phyloP scores from a whole-genome alignment of 35 echinoderm and acorn worm species.

The Apostichopus californicus region DNA sequence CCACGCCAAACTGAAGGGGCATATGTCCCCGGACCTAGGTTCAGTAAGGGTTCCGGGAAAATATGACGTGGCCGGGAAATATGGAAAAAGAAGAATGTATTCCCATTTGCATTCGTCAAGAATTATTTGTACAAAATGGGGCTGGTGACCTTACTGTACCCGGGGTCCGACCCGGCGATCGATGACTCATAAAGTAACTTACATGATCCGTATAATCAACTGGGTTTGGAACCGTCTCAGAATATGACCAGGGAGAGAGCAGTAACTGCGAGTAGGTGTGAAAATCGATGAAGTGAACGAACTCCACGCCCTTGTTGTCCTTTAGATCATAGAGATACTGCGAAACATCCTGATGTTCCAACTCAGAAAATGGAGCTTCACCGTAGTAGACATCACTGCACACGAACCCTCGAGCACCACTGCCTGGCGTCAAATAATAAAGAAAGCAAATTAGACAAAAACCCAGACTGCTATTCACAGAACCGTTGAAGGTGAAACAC shows the following conservation, averaged over 20 bases:
- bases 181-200: not conserved
- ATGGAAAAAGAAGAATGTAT: too few species aligned
- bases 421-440: constrained; percentile 11
- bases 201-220: constrained; percentile 63
- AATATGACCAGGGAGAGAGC: constrained; percentile 74
- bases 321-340: constrained; percentile 52
- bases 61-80: too few species aligned
- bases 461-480: too few species aligned
- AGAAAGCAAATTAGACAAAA: too few species aligned
- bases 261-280: constrained; percentile 80
- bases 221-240: constrained; percentile 37
- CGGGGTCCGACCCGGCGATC: too few species aligned
- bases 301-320: constrained; percentile 50
- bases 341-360: constrained; percentile 41
- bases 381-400: constrained; percentile 61
- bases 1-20: too few species aligned
- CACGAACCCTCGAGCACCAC: constrained; percentile 45
- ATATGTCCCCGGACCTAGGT: too few species aligned
- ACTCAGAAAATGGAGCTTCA: constrained; percentile 49
- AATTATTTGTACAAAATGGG: too few species aligned
- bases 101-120: too few species aligned
- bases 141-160: too few species aligned
- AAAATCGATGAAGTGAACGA: constrained; percentile 76
- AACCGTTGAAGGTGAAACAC: too few species aligned
- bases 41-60: too few species aligned